Evolutionary conservation across 2,797 vertebrate genomes (phyloP).

Genomic region (Bucorvus abyssinicus): DNA sequence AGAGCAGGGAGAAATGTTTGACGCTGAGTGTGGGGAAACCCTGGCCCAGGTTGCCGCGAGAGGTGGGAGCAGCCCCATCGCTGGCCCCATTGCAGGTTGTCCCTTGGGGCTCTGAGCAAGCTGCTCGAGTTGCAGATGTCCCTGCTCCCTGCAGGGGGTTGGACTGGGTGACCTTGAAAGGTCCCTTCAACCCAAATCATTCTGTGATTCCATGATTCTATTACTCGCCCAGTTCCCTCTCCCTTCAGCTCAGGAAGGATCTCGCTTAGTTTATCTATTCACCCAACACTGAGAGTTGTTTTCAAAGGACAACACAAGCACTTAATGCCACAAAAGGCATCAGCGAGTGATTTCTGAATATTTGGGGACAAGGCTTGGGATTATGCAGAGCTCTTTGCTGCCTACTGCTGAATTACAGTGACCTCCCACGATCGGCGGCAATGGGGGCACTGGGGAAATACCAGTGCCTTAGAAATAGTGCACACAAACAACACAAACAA

Average conservation of each 20-base stretch:
- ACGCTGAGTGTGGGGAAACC: not conserved
- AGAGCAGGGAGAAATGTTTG: not conserved
- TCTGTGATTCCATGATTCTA: too few relatives aligned
- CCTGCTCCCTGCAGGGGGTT: not conserved
- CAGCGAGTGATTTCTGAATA: not conserved
- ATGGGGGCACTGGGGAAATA: slow-evolving; percentile 31
- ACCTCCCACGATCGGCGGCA: not conserved
- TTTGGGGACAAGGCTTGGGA: slow-evolving; percentile 31
- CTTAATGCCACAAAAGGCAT: not conserved
- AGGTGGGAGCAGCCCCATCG: too few relatives aligned
- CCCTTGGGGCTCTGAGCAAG: not conserved
- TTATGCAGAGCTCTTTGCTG: slow-evolving; percentile 28
- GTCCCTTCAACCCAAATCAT: too few relatives aligned
- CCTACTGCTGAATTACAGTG: slow-evolving; percentile 38
- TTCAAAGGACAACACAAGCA: not conserved
- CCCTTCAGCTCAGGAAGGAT: not conserved
- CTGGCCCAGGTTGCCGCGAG: not conserved
- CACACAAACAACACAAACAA: not conserved
- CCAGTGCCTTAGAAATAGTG: slow-evolving; percentile 13
- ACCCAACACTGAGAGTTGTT: not conserved
- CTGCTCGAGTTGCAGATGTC: not conserved
- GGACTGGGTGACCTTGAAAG: too few relatives aligned
- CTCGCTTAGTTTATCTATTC: not conserved
- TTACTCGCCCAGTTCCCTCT: not conserved
- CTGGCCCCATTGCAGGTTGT: not conserved